Evolutionary conservation across 2,113 vertebrate genomes (phyloP), one percentile per base, ranked within the genome.

Genomic region (Camelus dromedarius): DNA sequence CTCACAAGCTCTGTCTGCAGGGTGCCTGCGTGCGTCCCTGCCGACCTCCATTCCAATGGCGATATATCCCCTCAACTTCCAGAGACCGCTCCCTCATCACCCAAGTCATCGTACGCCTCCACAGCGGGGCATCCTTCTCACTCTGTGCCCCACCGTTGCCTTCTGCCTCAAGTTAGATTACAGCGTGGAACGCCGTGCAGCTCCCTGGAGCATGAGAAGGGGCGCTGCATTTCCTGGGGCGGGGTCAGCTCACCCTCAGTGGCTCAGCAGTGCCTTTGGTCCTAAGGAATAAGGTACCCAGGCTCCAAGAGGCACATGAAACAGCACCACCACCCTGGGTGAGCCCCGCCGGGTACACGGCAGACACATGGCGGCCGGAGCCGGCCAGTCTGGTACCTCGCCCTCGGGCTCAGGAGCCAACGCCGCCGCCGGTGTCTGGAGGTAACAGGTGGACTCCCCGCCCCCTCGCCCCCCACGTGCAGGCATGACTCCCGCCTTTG

Each of bases 121-220:
- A 5, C 38, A 42, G 38, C 73, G 75, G 52, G 52, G 20, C 11
- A 50, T 8, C 38, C 75, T 93, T 95, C 1, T 22, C 77, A 76
- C 93, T 16, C 38, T 15, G 30, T 83, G 0, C 32, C 13, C 11
- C 24, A 19, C 22, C 3, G 0, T 0, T 7, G 19, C 0, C 0
- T 56, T n/a, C 42, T 6, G 8, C 22, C 70, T 62, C 13, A 1
- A 76, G 70, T 46, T n/a, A 6, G 13, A 76, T 0, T 0, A 54
- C 24, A 8, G 81, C 85, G 3, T 8, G 4, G 5, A 24, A 28
- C 3, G 38, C 38, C 38, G 9, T 1, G 1, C 14, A 28, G 42
- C 5, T 6, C 46, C 32, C 32, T 52, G 20, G 13, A 35, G 19
- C 18, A 50, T 15, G 32, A 22, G 12, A 35, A 35, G 12, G 48